phyloP scores from a whole-genome alignment of 2,888 invertebrate species.

The Megamerina dolium region DNA sequence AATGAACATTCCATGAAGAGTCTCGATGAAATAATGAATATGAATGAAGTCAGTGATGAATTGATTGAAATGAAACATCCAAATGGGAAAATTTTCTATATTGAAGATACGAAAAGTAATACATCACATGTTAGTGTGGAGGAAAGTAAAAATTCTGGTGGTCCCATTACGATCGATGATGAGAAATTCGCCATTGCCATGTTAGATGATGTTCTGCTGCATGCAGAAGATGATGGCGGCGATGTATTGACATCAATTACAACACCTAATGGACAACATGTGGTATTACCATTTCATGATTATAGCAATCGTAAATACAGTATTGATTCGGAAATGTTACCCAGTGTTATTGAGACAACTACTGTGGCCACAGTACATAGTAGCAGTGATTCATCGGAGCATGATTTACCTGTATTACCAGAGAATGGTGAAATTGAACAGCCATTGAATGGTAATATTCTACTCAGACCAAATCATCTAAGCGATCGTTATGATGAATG shows the following conservation, averaged over 20 bases:
- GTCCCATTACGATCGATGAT: slow-evolving; percentile 27
- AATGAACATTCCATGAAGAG: slow-evolving; percentile 26
- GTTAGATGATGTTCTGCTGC: slow-evolving; percentile 41
- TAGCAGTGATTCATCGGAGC: slow-evolving; percentile 26
- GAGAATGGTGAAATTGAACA: slow-evolving; percentile 16
- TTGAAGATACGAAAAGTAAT: slow-evolving; percentile 33
- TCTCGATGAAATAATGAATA: slow-evolving; percentile 38
- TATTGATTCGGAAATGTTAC: slow-evolving; percentile 40
- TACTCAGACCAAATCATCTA: neutral
- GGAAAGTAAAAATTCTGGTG: neutral
- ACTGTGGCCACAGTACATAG: slow-evolving; percentile 42
- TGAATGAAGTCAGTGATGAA: slow-evolving; percentile 35
- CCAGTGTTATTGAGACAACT: slow-evolving; percentile 39
- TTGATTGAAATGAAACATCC: slow-evolving; percentile 38
- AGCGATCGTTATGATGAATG: slow-evolving; percentile 23
- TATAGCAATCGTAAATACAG: slow-evolving; percentile 26
- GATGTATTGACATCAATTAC: slow-evolving; percentile 23
- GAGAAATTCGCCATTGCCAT: slow-evolving; percentile 41
- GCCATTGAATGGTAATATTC: slow-evolving; percentile 8
- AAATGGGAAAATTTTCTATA: slow-evolving; percentile 39
- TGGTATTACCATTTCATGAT: too few relatives aligned
- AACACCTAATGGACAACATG: too few relatives aligned
- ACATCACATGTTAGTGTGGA: slow-evolving; percentile 10
- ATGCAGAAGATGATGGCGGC: slow-evolving; percentile 33
- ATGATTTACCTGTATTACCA: slow-evolving; percentile 18